Percentiles rank a stretch among this genome's conserved stretches.
phyloP scores from a whole-genome alignment of 2,113 vertebrate species.

The Clupea harengus region DNA sequence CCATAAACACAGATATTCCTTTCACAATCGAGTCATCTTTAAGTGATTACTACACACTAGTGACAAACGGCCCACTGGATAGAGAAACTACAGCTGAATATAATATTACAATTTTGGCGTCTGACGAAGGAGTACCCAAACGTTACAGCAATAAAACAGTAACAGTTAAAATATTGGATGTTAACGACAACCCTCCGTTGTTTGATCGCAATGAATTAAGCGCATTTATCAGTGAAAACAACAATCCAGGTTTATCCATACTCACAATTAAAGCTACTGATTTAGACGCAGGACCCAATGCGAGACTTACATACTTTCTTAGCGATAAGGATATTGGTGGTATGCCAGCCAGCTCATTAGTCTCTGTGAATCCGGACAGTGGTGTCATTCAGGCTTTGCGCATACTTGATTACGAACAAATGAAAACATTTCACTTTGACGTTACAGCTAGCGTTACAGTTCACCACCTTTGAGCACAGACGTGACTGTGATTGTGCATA shows the following conservation, averaged over 20 bases:
- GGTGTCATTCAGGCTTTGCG: slow-evolving; percentile 95
- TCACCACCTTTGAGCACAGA: slow-evolving; percentile 83
- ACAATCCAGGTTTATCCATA: slow-evolving; percentile 66
- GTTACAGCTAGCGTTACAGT: slow-evolving; percentile 92
- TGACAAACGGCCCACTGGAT: slow-evolving; percentile 90
- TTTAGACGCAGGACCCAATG: slow-evolving; percentile 70
- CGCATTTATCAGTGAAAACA: slow-evolving; percentile 89
- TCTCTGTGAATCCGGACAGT: slow-evolving; percentile 97
- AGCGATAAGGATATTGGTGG: too few relatives aligned
- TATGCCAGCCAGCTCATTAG: slow-evolving; percentile 54
- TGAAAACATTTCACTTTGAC: slow-evolving; percentile 93
- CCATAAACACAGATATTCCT: slow-evolving; percentile 87
- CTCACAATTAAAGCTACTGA: too few relatives aligned
- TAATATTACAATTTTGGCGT: slow-evolving; percentile 89
- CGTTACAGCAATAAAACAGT: slow-evolving; percentile 83
- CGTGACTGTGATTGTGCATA: slow-evolving; percentile 40
- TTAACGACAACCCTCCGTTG: slow-evolving; percentile 93
- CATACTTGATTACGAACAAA: slow-evolving; percentile 96
- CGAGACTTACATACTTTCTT: too few relatives aligned
- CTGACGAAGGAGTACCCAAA: slow-evolving; percentile 81
- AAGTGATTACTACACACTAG: slow-evolving; percentile 94
- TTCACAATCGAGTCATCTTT: slow-evolving; percentile 95
- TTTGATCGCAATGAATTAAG: slow-evolving; percentile 66
- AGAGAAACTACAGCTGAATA: slow-evolving; percentile 80
- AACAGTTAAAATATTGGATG: slow-evolving; percentile 90